phyloP scores from a whole-genome alignment of 2,113 vertebrate species.

The Phalacrocorax pelagicus region DNA sequence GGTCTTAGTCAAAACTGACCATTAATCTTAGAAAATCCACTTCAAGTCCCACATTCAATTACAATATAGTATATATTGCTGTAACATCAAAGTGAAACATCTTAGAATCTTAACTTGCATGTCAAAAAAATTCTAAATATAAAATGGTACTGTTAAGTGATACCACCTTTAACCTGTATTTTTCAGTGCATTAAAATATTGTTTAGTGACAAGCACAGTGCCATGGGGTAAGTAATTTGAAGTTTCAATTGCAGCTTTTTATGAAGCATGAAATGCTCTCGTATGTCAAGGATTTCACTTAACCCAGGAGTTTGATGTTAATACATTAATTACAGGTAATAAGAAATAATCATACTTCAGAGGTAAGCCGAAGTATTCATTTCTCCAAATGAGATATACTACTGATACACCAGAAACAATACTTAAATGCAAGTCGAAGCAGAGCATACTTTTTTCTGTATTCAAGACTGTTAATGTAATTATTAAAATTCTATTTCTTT shows the following conservation, averaged over 20 bases:
- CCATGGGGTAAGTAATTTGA: slow-evolving; percentile 24
- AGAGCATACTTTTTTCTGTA: slow-evolving; percentile 38
- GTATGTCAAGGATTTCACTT: slow-evolving; percentile 39
- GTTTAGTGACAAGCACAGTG: slow-evolving; percentile 59
- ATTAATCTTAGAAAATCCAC: slow-evolving; percentile 67
- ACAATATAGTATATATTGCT: slow-evolving; percentile 48
- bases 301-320: slow-evolving; percentile 49
- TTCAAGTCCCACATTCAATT: slow-evolving; percentile 60
- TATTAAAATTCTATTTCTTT: slow-evolving; percentile 46
- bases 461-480: slow-evolving; percentile 30
- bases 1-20: slow-evolving; percentile 58
- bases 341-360: slow-evolving; percentile 42
- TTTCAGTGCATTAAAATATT: slow-evolving; percentile 58
- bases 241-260: slow-evolving; percentile 29
- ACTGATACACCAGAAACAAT: slow-evolving; percentile 39
- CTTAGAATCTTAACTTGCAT: slow-evolving; percentile 29
- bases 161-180: slow-evolving; percentile 36
- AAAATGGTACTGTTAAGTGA: slow-evolving; percentile 54
- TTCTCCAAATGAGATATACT: slow-evolving; percentile 43
- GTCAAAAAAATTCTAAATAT: slow-evolving; percentile 59
- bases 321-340: slow-evolving; percentile 37
- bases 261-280: slow-evolving; percentile 38
- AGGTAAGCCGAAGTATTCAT: slow-evolving; percentile 25
- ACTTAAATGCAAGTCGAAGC: slow-evolving; percentile 49
- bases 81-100: slow-evolving; percentile 41